Conservation (phyloP, 2,888 invertebrate genomes). For the Alloscopus bannaensis region DNA sequence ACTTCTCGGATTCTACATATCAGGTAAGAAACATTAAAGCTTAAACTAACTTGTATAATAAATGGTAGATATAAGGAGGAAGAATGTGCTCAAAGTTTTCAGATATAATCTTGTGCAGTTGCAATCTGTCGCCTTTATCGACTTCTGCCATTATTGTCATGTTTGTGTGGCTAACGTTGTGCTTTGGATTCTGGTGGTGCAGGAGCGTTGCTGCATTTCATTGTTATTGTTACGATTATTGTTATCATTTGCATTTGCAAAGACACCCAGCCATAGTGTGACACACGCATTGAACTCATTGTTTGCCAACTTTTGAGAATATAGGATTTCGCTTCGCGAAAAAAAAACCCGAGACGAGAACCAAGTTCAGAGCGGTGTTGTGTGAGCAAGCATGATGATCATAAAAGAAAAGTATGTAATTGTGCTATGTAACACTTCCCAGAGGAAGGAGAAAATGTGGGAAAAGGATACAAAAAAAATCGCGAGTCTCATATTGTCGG, state of each 20-base stretch:
- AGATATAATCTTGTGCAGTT: conserved; percentile 2
- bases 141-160: not conserved
- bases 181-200: conserved; percentile 20
- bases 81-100: not conserved
- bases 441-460: conserved; percentile 61
- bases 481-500: conserved; percentile 44
- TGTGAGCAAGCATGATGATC: not conserved
- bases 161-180: no score
- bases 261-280: conserved; percentile 12
- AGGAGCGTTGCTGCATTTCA: conserved; percentile 53
- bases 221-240: conserved; percentile 60
- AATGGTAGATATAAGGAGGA: not conserved
- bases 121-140: conserved; percentile 18
- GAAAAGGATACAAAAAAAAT: conserved; percentile 50
- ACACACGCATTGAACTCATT: no score
- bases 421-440: conserved; percentile 62
- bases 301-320: no score
- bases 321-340: no score
- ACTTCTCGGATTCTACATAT: conserved; percentile 48
- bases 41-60: not conserved
- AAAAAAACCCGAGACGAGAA: not conserved
- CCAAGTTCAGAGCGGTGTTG: not conserved
- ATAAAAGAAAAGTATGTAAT: conserved; percentile 53
- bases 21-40: conserved; percentile 26
- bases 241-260: conserved; percentile 47